phyloP scores from a whole-genome alignment of 1,140 invertebrate species.

The Drosophila guanche region DNA sequence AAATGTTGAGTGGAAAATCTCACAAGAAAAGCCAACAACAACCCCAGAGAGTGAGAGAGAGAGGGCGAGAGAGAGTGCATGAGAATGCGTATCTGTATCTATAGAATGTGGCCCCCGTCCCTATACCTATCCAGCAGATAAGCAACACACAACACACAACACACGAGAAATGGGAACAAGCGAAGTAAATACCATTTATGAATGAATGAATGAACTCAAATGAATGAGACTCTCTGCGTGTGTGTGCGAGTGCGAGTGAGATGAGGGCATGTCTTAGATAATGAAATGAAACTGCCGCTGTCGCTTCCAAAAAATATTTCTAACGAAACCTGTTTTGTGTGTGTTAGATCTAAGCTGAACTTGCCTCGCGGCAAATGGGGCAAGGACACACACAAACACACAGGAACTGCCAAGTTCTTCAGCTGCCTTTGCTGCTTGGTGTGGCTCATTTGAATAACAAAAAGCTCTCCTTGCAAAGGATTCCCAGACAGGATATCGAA shows the following conservation, averaged over 20 bases:
- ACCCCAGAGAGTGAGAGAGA: conserved; percentile 19
- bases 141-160: conserved; percentile 46
- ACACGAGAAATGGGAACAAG: conserved; percentile 41
- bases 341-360: conserved; percentile 36
- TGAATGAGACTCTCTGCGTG: conserved; percentile 24
- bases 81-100: conserved; percentile 46
- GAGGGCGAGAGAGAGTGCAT: neutral
- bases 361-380: conserved; percentile 75
- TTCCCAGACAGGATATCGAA: conserved; percentile 63
- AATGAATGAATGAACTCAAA: conserved; percentile 56
- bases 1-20: conserved; percentile 22
- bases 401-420: conserved; percentile 17
- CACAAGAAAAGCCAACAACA: conserved; percentile 27
- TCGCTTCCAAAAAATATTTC: conserved; percentile 41
- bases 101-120: conserved; percentile 29
- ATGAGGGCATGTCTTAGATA: conserved; percentile 62
- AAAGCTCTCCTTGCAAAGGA: conserved; percentile 1
- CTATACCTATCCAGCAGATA: conserved; percentile 30
- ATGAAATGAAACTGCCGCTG: conserved; percentile 47
- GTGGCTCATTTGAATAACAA: conserved; percentile 75
- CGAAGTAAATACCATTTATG: conserved; percentile 64
- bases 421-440: conserved; percentile 42
- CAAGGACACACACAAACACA: conserved; percentile 53
- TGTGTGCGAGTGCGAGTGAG: conserved; percentile 39
- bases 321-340: conserved; percentile 62